Base-by-base conservation (phyloP, 35 echinoderm and acorn worm genomes). In the Acanthaster planci region DNA sequence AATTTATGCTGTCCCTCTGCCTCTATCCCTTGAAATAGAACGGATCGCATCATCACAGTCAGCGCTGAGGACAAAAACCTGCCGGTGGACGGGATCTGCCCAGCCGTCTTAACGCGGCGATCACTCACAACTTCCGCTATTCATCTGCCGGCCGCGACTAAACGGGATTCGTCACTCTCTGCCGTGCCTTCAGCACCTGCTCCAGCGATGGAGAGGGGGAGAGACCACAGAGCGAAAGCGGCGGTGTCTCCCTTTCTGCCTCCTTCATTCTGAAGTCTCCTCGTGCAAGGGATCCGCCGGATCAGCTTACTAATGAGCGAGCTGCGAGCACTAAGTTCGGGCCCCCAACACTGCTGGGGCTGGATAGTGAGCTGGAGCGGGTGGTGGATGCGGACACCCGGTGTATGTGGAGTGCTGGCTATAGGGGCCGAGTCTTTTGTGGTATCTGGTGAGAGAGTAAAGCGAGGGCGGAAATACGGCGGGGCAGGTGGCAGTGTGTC, bases 261-360 rank as follows among this genome's bases (percentile, higher is more conserved):
- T 34, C 64, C 23, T 21, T 72, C 64, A 26, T 72, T 34, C 64
- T 14, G 2, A 27, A 26, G 4, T 47, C 42, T 47, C 34, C 64
- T 72, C 64, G 34, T 29, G 64, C 64, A 26, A 72, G 64, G 26
- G 21, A 72, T 72, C 64, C n/a, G n/a, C 64, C 64, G 64, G 64
- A 72, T 72, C 64, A 29, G 64, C 34, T 72, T 72, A 72, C 64
- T 72, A 72, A 72, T 72, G 64, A 72, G 64, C 21, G n/a, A 59
- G 27, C 56, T 59, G 56, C 27, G n/a, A n/a, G n/a, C n/a, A n/a
- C n/a, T n/a, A n/a, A n/a, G n/a, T n/a, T n/a, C n/a, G n/a, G n/a
- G n/a, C n/a, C n/a, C n/a, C n/a, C 42, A 47, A 47, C 4, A 72
- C 64, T 72, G 64, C 34, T 72, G 64, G n/a, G n/a, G 64, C 14